Evolutionary conservation across 2,797 vertebrate genomes (phyloP).

Genomic region (Sebastes oblongus): DNA sequence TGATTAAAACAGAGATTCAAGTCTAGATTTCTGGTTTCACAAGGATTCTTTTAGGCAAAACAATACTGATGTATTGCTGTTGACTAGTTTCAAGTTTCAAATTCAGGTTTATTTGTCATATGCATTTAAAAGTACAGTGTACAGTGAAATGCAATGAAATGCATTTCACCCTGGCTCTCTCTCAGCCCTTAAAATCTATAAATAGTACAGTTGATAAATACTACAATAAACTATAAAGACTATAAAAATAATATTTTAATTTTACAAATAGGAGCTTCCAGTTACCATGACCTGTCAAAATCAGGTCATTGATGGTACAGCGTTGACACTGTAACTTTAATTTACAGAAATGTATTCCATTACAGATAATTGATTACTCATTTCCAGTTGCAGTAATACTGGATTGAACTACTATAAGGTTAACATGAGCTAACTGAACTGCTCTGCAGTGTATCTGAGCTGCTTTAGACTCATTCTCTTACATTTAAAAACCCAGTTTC

Average conservation of each 20-base stretch:
- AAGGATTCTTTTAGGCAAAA: neutral
- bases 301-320: neutral
- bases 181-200: too few relatives aligned
- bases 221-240: too few relatives aligned
- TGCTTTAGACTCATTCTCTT: neutral
- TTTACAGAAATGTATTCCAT: neutral
- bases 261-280: neutral
- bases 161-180: too few relatives aligned
- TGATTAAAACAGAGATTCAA: neutral
- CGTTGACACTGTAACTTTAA: neutral
- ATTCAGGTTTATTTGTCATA: too few relatives aligned
- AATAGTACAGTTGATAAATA: too few relatives aligned
- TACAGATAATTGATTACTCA: neutral
- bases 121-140: too few relatives aligned
- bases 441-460: neutral
- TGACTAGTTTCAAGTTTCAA: neutral
- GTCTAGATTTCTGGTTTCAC: neutral
- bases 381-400: neutral
- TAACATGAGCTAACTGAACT: neutral
- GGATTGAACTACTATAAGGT: neutral
- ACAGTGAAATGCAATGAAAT: too few relatives aligned
- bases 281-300: neutral
- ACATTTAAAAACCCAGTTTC: rapidly evolving
- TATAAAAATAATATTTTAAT: neutral
- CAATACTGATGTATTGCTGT: neutral